Conservation (phyloP, 37 sponge, comb jelly and placozoan genomes). For the Haliclona indistincta region DNA sequence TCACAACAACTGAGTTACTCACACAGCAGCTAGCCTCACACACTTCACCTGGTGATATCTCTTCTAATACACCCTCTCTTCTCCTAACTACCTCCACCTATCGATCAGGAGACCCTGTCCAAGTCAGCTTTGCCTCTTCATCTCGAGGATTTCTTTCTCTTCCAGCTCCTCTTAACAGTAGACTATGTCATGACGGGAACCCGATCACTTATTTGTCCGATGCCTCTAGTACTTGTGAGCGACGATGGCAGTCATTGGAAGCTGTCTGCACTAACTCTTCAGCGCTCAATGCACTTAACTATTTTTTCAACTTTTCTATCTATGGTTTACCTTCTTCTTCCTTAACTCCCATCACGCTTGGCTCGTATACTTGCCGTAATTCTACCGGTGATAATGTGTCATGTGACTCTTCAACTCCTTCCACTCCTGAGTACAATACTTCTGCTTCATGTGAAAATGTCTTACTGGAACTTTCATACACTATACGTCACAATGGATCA, state of each 20-base stretch:
- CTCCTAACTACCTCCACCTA: too few relatives aligned
- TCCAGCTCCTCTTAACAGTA: conserved; percentile 35
- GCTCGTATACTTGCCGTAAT: not conserved
- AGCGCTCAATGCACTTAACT: conserved; percentile 2
- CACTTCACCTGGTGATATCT: not conserved
- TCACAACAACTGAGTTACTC: not conserved
- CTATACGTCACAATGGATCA: not conserved
- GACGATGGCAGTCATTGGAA: not conserved
- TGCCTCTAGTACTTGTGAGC: not conserved
- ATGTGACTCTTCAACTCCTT: not conserved
- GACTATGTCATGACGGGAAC: conserved; percentile 48
- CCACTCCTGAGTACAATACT: not conserved
- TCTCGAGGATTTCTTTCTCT: conserved; percentile 5
- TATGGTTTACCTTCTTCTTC: too few relatives aligned
- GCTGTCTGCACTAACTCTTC: not conserved
- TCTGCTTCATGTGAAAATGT: not conserved
- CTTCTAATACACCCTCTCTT: not conserved
- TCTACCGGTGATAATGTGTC: not conserved
- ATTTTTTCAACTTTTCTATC: not conserved
- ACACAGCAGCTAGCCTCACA: not conserved
- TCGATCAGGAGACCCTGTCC: not conserved
- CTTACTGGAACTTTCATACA: not conserved
- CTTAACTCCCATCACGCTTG: not conserved
- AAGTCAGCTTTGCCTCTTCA: not conserved
- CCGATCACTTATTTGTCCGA: conserved; percentile 34